These are phyloP conservation scores for Conomelus anceps DNA, from an alignment of 2,888 invertebrate species.

Conservation along the genomic window DNA sequence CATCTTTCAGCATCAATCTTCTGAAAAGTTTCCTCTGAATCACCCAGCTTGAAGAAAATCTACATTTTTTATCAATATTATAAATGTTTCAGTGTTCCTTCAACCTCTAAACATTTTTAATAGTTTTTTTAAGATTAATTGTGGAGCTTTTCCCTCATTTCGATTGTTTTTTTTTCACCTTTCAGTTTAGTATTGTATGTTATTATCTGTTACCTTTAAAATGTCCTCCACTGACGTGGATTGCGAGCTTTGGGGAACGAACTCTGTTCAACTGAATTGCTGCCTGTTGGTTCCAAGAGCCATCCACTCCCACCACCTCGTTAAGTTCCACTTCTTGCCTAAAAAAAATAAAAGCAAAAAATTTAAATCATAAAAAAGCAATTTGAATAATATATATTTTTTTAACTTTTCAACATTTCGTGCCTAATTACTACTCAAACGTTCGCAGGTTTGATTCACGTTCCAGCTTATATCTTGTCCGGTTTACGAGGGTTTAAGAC, in stretches of 20 bases:
- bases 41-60: no score
- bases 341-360: constrained; percentile 27
- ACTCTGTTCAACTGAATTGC: constrained; percentile 39
- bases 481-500: no score
- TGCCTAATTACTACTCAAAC: neutral
- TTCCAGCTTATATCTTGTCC: no score
- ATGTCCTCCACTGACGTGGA: constrained; percentile 43
- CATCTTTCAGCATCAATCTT: no score
- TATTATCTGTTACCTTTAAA: constrained; percentile 42
- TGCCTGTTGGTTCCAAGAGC: constrained; percentile 32
- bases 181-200: neutral
- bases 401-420: neutral
- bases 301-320: constrained; percentile 29
- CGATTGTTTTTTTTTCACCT: no score
- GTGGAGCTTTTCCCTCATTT: no score
- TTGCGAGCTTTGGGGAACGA: constrained; percentile 40
- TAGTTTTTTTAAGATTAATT: no score
- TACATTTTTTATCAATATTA: no score
- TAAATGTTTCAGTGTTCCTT: no score
- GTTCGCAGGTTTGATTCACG: no score
- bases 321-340: constrained; percentile 31
- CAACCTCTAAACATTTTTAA: no score
- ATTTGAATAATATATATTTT: neutral
- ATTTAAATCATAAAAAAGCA: constrained; percentile 21
- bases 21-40: no score